Conservation (phyloP, 1,140 invertebrate genomes). For the Metaphire vulgaris region DNA sequence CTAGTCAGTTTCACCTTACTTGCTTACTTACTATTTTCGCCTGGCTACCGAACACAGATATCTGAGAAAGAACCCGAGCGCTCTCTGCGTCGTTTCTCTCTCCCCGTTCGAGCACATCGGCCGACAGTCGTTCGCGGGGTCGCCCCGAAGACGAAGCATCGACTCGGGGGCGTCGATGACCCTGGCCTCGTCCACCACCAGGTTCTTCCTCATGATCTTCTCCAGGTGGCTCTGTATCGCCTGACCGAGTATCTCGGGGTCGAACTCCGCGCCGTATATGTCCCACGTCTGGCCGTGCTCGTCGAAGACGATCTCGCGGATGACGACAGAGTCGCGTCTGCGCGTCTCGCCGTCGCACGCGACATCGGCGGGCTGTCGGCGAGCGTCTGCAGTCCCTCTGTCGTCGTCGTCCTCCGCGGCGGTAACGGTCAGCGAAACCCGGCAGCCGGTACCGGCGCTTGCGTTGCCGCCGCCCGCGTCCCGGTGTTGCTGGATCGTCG, state of each 20-base stretch:
- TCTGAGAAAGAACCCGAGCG: neutral
- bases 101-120: neutral
- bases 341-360: no score
- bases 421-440: neutral
- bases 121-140: neutral
- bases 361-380: neutral
- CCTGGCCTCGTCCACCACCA: neutral
- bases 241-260: constrained; percentile 32
- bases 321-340: neutral
- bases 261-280: constrained; percentile 34
- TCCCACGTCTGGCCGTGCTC: constrained; percentile 35
- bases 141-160: neutral
- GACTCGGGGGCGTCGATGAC: neutral
- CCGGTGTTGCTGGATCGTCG: neutral
- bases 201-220: constrained; percentile 13
- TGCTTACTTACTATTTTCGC: neutral
- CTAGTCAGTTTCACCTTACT: no score
- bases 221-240: constrained; percentile 34
- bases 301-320: constrained; percentile 31
- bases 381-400: neutral
- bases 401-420: neutral
- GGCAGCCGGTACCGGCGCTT: neutral
- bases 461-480: no score
- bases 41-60: neutral
- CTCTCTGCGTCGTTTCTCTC: neutral